Evolutionary conservation across 2,113 vertebrate species (phyloP).

Genomic region (Charina bottae): DNA sequence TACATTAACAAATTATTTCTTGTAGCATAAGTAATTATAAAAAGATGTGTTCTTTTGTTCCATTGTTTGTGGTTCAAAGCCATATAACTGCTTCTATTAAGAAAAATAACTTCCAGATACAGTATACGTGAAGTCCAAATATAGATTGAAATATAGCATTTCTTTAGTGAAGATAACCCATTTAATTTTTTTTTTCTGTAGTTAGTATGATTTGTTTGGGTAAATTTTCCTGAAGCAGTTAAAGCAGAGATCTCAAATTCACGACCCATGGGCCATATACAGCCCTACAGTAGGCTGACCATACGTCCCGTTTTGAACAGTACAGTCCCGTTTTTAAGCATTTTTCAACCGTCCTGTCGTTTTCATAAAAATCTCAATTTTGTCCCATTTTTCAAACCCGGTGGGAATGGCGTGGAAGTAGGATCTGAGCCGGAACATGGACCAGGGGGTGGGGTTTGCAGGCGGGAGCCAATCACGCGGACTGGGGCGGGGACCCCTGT

Average conservation of each 20-base stretch:
- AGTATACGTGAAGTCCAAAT: conserved; percentile 42
- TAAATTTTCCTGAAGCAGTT: conserved; percentile 49
- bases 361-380: too few species aligned
- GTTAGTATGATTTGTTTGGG: conserved; percentile 42
- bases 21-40: neutral
- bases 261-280: too few species aligned
- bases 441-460: too few species aligned
- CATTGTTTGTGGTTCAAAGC: conserved; percentile 15
- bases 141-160: conserved; percentile 33
- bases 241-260: conserved; percentile 21
- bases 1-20: neutral
- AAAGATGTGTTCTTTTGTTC: neutral
- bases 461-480: too few species aligned
- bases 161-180: conserved; percentile 40
- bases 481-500: too few species aligned
- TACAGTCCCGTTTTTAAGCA: too few species aligned
- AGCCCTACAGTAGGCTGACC: too few species aligned
- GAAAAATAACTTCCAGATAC: conserved; percentile 21
- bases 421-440: too few species aligned
- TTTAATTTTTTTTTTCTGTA: conserved; percentile 49
- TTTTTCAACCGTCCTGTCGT: too few species aligned
- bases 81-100: neutral
- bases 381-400: too few species aligned
- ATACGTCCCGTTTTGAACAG: too few species aligned
- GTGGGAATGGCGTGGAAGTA: too few species aligned